These are phyloP conservation scores for Andrena cerasifolii DNA, from an alignment of 1,140 invertebrate genomes.

Conservation along the genomic window DNA sequence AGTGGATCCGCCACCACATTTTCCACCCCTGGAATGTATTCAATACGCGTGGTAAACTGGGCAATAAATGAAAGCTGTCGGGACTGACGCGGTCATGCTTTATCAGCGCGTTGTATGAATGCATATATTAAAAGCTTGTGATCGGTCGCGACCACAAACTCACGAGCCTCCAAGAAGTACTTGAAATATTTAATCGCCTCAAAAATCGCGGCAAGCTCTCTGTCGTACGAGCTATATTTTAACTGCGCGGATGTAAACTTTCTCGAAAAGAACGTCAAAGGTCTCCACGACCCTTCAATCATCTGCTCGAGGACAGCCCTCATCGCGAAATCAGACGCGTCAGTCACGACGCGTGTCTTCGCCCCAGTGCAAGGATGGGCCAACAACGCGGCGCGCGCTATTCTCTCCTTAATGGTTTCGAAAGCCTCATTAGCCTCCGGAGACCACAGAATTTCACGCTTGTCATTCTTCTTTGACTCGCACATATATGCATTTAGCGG, in stretches of 20 bases:
- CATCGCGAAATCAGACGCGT: too few species aligned
- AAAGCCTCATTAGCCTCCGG: slow-evolving; percentile 58
- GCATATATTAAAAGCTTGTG: not conserved
- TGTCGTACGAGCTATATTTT: slow-evolving; percentile 9
- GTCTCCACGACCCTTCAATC: not conserved
- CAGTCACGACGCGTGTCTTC: not conserved
- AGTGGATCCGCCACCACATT: too few species aligned
- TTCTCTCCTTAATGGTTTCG: slow-evolving; percentile 67
- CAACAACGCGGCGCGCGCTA: slow-evolving; percentile 48
- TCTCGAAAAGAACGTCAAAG: not conserved
- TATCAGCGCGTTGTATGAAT: too few species aligned
- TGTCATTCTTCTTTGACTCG: slow-evolving; percentile 52
- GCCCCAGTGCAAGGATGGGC: not conserved
- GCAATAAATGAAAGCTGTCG: too few species aligned
- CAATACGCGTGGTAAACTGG: too few species aligned
- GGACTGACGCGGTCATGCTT: too few species aligned
- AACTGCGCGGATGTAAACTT: not conserved
- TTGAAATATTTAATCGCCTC: slow-evolving; percentile 12
- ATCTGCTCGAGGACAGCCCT: not conserved
- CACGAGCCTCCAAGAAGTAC: too few species aligned
- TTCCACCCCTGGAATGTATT: too few species aligned
- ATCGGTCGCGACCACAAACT: not conserved
- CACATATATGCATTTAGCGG: slow-evolving; percentile 54
- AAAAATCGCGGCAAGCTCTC: not conserved
- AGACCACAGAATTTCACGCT: too few species aligned